A percentile compares a stretch with the other conserved stretches of the same genome.
phyloP scores from a whole-genome alignment of 1,140 invertebrate genomes.

The Drosophila takahashii region DNA sequence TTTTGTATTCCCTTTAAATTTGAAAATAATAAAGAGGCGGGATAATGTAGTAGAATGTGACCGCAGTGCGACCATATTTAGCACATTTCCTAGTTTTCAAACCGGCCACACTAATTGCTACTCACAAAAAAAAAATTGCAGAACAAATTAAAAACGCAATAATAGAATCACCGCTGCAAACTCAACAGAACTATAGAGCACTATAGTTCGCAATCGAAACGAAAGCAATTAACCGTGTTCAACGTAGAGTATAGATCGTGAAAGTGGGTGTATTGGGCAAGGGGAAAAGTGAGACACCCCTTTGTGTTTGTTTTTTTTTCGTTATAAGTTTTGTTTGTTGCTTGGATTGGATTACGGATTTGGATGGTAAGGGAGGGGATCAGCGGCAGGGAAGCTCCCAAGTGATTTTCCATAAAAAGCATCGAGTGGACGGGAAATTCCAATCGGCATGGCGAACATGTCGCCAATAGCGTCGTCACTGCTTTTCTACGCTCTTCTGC shows the following conservation, averaged over 20 bases:
- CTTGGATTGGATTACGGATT: slow-evolving; percentile 11
- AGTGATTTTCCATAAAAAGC: slow-evolving; percentile 52
- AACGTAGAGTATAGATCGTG: slow-evolving; percentile 5
- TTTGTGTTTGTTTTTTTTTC: slow-evolving; percentile 35
- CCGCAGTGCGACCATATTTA: neutral
- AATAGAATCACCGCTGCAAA: slow-evolving; percentile 46
- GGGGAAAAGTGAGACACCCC: slow-evolving; percentile 15
- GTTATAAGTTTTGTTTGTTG: slow-evolving; percentile 35
- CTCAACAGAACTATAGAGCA: slow-evolving; percentile 11
- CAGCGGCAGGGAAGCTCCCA: slow-evolving; percentile 23
- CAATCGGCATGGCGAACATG: slow-evolving; percentile 53
- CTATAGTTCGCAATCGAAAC: slow-evolving; percentile 2
- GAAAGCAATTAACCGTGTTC: slow-evolving; percentile 40
- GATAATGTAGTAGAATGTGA: neutral
- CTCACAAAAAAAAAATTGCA: slow-evolving; percentile 19
- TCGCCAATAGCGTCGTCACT: slow-evolving; percentile 29
- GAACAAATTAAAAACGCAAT: slow-evolving; percentile 54
- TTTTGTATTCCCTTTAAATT: neutral
- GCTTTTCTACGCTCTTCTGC: slow-evolving; percentile 42
- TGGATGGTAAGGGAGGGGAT: slow-evolving; percentile 14
- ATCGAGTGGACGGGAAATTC: slow-evolving; percentile 40
- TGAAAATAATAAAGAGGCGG: neutral
- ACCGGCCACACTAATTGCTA: slow-evolving; percentile 2
- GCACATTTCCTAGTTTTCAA: neutral
- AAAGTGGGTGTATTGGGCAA: slow-evolving; percentile 27